Base-by-base conservation (phyloP, 2,797 vertebrate genomes). In the Clamator glandarius region DNA sequence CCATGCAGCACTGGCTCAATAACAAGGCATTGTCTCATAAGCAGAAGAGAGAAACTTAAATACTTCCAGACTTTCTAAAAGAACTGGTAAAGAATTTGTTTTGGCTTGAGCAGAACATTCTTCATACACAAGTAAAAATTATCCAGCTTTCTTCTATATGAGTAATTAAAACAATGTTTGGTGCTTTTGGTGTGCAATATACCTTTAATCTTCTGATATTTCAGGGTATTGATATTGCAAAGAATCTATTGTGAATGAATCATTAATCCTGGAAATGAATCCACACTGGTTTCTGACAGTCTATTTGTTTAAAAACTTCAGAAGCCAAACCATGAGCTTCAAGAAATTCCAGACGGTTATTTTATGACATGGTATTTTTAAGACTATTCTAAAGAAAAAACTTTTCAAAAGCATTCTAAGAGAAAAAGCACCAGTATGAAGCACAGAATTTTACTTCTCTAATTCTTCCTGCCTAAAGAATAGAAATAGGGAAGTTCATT, bases 51-150 rank as follows among this genome's bases (percentile, higher is more conserved):
- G 89, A 97, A 97, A 97, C 17, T 86, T 98, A 98, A 98, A 97
- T 96, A 96, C 91, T 98, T 98, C 98, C 97, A 98, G 97, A 97
- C 96, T 97, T 98, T 97, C 97, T 97, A 96, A 96, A 97, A 97
- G 95, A 97, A 97, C 95, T 97, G 97, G 96, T 97, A 96, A 98
- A 97, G 97, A 97, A 97, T 98, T 98, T 98, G 91, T 96, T 98
- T 98, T 98, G 98, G 98, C 98, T 97, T 96, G 69, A 95, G 89
- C 33, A 96, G 84, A 95, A 94, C 97, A 98, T 98, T 98, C 97
- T 97, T 98, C 89, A 89, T 58, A 97, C 93, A 96, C 96, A 97
- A 98, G 93, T 80, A 97, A 96, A 94, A 96, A 96, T 96, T 94
- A 96, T 75, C 90, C 97, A 97, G 94, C 93, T 97, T 97, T 97